Evolutionary conservation across 2,113 vertebrate genomes (phyloP), one percentile per base, ranked within the genome.

Genomic region (Taurulus bubalis): DNA sequence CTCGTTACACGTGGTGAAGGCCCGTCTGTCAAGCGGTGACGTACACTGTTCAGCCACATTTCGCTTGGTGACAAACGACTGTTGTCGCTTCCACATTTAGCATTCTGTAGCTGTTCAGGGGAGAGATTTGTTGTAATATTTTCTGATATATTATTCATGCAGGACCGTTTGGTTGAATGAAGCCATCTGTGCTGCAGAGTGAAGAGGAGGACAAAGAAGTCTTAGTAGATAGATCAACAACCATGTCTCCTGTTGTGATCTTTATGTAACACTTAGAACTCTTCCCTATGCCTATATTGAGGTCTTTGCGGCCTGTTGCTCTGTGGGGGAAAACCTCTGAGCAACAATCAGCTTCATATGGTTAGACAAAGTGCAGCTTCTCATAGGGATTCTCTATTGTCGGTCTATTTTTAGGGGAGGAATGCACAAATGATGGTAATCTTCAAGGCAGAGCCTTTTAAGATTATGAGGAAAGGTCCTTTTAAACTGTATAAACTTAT

Each of bases 351-450:
- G 45, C 71, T 82, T 79, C 59, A 58, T 83, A 85, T 64, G 38
- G 81, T 53, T 4, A 22, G 64, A 80, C 65, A 78, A 85, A 88
- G 68, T 77, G 40, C 63, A 66, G 79, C 75, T 85, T 83, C 79
- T 88, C 62, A 3, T 51, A 56, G 53, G 78, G 65, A 77, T 88
- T 87, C 53, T 89, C 88, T 71, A 87, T 88, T 92, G 85, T 89
- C 4, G 1, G n/a, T 6, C 83, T 91, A 85, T 93, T 89, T 94
- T 89, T 70, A 79, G 85, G 63, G 28, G 55, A 49, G 85, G 91
- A 91, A 90, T 91, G 88, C 62, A 70, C 51, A 84, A 84, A 90
- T 80, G 83, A 89, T 86, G 62, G 81, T 80, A 80, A 87, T 93
- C 84, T 87, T 87, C 47, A 32, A 78, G 85, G 86, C 68, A 59